Percentiles rank a stretch among this genome's conserved stretches.
phyloP scores from a whole-genome alignment of 2,888 invertebrate species.

The Zonitis immaculata region DNA sequence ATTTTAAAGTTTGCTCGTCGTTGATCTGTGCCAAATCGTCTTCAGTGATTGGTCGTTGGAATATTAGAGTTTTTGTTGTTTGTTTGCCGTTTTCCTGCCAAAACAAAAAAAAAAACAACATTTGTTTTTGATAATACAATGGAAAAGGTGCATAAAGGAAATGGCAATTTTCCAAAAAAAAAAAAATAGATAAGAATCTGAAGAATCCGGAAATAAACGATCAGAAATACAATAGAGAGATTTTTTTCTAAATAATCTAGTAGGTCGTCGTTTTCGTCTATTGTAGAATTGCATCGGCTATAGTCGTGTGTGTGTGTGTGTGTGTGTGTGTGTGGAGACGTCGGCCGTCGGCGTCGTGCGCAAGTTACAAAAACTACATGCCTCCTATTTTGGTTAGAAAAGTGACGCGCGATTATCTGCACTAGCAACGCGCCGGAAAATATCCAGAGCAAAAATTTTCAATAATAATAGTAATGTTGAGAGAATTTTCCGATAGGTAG shows the following conservation, averaged over 20 bases:
- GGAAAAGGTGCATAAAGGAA: background rate
- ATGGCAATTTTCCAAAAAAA: background rate
- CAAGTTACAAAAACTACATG: constrained; percentile 13
- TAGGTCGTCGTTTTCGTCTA: too few relatives aligned
- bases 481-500: background rate
- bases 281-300: too few relatives aligned
- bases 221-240: background rate
- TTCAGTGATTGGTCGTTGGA: constrained; percentile 50
- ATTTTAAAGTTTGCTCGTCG: constrained; percentile 68
- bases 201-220: constrained; percentile 12
- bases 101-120: background rate
- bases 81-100: constrained; percentile 45
- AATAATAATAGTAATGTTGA: background rate
- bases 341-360: constrained; percentile 13
- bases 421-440: background rate
- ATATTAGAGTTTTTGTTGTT: constrained; percentile 41
- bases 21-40: constrained; percentile 68
- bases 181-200: background rate
- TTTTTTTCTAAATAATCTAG: too few relatives aligned
- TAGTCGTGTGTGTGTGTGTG: too few relatives aligned
- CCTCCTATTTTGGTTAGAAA: constrained; percentile 27
- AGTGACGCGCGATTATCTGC: background rate
- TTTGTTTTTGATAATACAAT: background rate
- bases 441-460: constrained; percentile 5
- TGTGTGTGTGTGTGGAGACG: constrained; percentile 5